Percentiles rank a stretch among this genome's conserved stretches.
phyloP scores from a whole-genome alignment of 2,113 vertebrate genomes.

The Cisticola juncidis region DNA sequence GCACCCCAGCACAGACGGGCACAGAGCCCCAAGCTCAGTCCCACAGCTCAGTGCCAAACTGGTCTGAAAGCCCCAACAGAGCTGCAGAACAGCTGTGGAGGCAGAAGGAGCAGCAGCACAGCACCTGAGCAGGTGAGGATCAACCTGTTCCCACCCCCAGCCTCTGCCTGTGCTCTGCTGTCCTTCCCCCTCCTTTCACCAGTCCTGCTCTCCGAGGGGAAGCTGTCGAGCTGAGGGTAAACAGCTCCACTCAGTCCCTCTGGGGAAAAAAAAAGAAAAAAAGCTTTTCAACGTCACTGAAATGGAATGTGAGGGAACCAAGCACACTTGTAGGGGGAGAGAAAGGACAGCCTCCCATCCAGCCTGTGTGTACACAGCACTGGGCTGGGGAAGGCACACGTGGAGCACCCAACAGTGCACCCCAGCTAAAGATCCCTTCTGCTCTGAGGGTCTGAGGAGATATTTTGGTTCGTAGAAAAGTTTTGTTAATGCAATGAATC shows the following conservation, averaged over 20 bases:
- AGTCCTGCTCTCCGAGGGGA: background rate
- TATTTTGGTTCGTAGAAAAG: background rate
- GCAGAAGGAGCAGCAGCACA: background rate
- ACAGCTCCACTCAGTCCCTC: conserved; percentile 15
- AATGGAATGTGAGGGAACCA: conserved; percentile 24
- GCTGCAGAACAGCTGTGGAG: accelerated
- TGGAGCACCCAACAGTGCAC: background rate
- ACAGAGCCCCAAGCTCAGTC: background rate
- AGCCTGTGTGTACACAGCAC: background rate
- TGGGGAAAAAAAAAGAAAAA: conserved; percentile 6
- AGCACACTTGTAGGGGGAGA: background rate
- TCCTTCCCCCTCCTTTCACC: background rate
- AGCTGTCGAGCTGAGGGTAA: background rate
- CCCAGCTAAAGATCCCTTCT: background rate
- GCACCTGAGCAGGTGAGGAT: background rate
- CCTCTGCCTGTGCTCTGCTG: background rate
- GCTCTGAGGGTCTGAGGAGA: background rate
- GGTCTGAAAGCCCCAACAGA: background rate
- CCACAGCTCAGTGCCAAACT: background rate
- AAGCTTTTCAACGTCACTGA: background rate
- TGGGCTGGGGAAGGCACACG: background rate
- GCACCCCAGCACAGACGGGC: background rate
- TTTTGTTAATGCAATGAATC: conserved; percentile 66
- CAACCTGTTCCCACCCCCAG: background rate
- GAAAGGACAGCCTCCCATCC: background rate